phyloP scores from a whole-genome alignment of 2,113 vertebrate species.

The Ammodytes marinus region DNA sequence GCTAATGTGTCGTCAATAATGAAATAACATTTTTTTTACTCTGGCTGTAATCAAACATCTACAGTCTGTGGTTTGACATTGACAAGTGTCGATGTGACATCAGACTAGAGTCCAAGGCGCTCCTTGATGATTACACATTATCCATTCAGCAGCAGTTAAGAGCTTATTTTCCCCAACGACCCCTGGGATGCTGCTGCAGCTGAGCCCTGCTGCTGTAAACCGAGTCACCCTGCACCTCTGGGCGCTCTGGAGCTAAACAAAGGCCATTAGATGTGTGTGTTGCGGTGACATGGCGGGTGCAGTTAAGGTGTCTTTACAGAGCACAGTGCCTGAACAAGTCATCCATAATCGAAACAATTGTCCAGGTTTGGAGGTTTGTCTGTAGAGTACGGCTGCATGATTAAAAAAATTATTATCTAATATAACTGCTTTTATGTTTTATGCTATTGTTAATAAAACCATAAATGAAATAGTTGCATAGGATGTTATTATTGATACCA shows the following conservation, averaged over 20 bases:
- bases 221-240: constrained; percentile 47
- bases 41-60: no score
- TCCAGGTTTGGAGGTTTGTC: neutral
- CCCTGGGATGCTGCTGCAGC: constrained; percentile 40
- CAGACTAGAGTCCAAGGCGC: neutral
- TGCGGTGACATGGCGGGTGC: neutral
- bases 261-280: constrained; percentile 10
- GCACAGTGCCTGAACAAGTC: neutral
- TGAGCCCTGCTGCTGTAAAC: constrained; percentile 27
- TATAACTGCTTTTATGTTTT: no score
- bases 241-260: constrained; percentile 34
- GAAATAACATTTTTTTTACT: no score
- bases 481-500: neutral
- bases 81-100: no score
- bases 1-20: no score
- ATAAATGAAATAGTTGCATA: neutral
- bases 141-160: constrained; percentile 19
- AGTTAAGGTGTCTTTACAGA: constrained; percentile 26
- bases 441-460: neutral
- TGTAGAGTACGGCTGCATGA: neutral
- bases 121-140: constrained; percentile 14
- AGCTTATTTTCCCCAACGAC: neutral
- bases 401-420: no score
- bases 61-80: no score
- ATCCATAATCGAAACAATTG: neutral